Percentiles rank a stretch among this genome's conserved stretches.
phyloP scores from a whole-genome alignment of 2,797 vertebrate genomes.

The Myotis daubentonii region DNA sequence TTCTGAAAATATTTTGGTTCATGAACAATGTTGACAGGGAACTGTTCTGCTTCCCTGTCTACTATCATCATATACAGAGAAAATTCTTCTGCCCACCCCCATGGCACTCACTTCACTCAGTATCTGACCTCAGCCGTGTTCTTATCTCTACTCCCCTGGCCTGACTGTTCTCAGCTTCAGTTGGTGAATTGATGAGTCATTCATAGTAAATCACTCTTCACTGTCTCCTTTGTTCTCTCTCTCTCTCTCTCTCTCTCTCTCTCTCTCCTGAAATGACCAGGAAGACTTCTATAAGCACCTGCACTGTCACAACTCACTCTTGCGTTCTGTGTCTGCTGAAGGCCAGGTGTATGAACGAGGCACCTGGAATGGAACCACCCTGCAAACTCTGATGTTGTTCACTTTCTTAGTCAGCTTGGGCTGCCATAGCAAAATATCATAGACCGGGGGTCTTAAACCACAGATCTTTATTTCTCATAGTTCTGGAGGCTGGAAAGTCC shows the following conservation, averaged over 20 bases:
- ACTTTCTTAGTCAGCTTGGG: background rate
- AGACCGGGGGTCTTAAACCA: background rate
- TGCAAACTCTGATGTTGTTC: background rate
- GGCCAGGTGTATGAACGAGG: background rate
- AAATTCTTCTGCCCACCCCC: background rate
- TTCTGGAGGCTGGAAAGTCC: background rate
- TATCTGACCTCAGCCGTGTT: background rate
- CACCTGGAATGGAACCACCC: background rate
- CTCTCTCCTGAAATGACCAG: background rate
- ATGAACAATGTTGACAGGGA: background rate
- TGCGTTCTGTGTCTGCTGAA: constrained; percentile 6
- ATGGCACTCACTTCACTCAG: background rate
- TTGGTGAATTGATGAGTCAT: constrained; percentile 67
- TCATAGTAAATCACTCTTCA: constrained; percentile 60
- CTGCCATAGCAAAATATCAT: background rate
- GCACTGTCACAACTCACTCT: background rate
- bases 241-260: no score
- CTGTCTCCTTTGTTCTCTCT: background rate
- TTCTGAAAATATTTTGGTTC: constrained; percentile 26
- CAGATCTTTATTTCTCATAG: background rate
- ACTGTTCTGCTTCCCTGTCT: background rate
- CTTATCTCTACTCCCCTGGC: constrained; percentile 52
- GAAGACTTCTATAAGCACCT: background rate
- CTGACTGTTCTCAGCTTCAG: constrained; percentile 32
- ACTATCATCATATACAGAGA: background rate